Base-by-base conservation (phyloP, 2,113 vertebrate genomes). In the human (Homo sapiens) region DNA sequence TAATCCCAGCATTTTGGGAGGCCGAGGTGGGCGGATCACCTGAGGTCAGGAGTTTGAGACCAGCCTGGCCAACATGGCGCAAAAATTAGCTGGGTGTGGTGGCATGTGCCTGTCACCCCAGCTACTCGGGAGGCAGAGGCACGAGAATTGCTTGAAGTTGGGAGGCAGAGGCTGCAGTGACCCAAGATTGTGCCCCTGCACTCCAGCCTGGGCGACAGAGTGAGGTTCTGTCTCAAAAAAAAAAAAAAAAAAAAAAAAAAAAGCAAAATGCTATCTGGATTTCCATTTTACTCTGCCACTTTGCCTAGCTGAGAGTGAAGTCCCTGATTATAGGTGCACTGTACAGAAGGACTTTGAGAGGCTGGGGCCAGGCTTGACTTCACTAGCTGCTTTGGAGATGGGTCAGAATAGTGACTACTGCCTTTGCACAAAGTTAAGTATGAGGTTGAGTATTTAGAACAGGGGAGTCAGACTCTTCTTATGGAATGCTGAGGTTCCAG, bases 361-460 rank as follows among this genome's bases (percentile, higher is more conserved):
- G 55, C 35, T 48, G 48, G 23, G 32, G 55, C 27, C 35, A 84
- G 57, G 61, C 30, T 76, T 85, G 38, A 89, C 79, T 73, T 20
- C 32, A 66, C 48, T 79, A 61, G 76, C n/a, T 10, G 48, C 61
- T 80, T 89, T 45, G 73, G 55, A 95, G 40, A 61, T 70, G 48
- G 57, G 66, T 80, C 61, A 90, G n/a, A 95, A 75, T 64, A 94
- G 38, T 90, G 76, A 88, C n/a, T n/a, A 93, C 23, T 38, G 16
- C 40, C 50, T 85, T 94, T 95, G 38, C 45, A 90, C 81, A 94
- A 92, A 87, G n/a, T 88, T 68, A 83, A 92, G 22, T 85, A 64
- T 52, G 72, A 97, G 61, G 27, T 48, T 89, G 91, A 73, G 17
- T 72, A 87, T 94, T 92, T 57, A 93, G 8, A 89, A 96, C n/a